These are phyloP conservation scores for Bucorvus abyssinicus DNA, from an alignment of 2,797 vertebrate species.

Conservation along the genomic window DNA sequence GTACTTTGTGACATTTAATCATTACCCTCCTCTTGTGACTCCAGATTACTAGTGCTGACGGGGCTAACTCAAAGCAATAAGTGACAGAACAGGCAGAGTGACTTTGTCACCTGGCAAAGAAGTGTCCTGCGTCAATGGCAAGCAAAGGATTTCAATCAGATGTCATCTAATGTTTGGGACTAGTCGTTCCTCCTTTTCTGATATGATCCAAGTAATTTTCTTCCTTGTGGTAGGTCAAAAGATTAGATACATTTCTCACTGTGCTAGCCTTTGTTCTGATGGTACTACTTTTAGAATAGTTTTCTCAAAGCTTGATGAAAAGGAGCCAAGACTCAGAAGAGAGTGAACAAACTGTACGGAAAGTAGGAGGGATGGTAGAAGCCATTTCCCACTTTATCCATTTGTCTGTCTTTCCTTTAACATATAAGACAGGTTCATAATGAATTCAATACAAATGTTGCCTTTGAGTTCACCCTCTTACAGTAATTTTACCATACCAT, in stretches of 20 bases:
- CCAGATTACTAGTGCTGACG: not conserved
- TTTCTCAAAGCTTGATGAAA: not conserved
- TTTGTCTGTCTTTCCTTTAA: not conserved
- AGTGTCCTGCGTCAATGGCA: not conserved
- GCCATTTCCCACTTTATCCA: not conserved
- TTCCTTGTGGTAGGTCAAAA: not conserved
- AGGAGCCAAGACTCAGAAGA: not conserved
- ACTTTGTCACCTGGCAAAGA: not conserved
- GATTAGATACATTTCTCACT: not conserved
- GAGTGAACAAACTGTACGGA: not conserved
- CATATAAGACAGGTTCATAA: not conserved
- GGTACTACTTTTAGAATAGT: not conserved
- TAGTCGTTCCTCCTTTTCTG: not conserved
- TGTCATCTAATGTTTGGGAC: not conserved
- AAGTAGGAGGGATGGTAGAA: not conserved
- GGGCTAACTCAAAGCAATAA: not conserved
- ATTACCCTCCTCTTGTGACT: not conserved
- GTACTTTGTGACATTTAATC: not conserved
- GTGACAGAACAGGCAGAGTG: not conserved
- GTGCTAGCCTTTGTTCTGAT: not conserved
- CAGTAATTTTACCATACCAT: not conserved
- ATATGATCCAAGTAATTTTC: not conserved
- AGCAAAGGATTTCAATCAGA: not conserved
- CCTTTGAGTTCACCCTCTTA: not conserved
- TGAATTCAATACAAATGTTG: not conserved